Evolutionary conservation across 2,113 vertebrate genomes (phyloP).

Genomic region (Papio anubis): DNA sequence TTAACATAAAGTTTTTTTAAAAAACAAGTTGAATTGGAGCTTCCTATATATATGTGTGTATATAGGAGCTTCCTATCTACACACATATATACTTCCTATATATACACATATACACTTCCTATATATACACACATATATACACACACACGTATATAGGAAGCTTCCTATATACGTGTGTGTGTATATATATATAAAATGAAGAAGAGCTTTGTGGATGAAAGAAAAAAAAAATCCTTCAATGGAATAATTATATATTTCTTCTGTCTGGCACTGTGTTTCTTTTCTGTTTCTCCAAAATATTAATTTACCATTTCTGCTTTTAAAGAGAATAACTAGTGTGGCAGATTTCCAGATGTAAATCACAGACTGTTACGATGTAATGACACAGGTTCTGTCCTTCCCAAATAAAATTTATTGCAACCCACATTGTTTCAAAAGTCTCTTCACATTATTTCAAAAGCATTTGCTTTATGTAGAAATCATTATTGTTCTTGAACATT

Average conservation of each 20-base stretch:
- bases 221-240: not conserved
- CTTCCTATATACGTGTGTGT: no score
- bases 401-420: no score
- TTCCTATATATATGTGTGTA: not conserved
- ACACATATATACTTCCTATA: no score
- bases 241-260: not conserved
- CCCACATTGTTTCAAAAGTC: not conserved
- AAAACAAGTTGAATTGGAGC: not conserved
- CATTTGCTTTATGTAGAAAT: not conserved
- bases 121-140: no score
- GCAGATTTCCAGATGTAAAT: not conserved
- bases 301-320: not conserved
- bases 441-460: not conserved
- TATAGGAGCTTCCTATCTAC: no score
- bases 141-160: no score
- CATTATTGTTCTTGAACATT: not conserved
- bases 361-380: not conserved
- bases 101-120: no score
- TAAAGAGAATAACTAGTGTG: not conserved
- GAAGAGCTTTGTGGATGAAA: no score
- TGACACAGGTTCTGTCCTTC: no score
- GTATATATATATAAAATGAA: no score
- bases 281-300: not conserved
- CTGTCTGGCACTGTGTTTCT: no score
- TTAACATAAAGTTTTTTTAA: not conserved